Percentiles rank a stretch among this genome's conserved stretches.
These are phyloP conservation scores for Parapristionchus giblindavisi DNA, from an alignment of 2,888 invertebrate genomes.

Conservation along the genomic window DNA sequence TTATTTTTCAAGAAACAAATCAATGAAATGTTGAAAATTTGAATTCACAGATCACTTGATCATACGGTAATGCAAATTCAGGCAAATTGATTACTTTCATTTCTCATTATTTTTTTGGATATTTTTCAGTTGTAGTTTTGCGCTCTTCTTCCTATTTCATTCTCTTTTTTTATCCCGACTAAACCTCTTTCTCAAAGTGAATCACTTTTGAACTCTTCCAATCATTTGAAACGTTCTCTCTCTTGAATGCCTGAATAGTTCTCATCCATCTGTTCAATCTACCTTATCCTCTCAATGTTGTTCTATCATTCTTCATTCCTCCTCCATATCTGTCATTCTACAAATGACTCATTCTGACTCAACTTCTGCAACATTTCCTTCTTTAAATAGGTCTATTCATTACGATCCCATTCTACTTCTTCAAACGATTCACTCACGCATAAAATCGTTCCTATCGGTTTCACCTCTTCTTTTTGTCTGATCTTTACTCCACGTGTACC, in stretches of 20 bases:
- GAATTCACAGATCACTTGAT: background rate
- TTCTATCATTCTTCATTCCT: background rate
- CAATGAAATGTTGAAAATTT: conserved; percentile 10
- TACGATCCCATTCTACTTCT: too few relatives aligned
- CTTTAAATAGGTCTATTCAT: too few relatives aligned
- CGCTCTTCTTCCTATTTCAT: background rate
- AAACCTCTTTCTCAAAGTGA: background rate
- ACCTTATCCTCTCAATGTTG: conserved; percentile 12
- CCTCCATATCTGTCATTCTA: conserved; percentile 4
- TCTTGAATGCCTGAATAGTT: background rate
- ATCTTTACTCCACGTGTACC: too few relatives aligned
- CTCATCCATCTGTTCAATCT: background rate
- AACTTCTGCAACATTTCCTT: background rate
- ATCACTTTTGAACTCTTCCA: background rate
- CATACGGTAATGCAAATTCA: background rate
- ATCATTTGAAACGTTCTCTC: conserved; percentile 15
- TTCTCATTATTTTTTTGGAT: background rate
- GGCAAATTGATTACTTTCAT: background rate
- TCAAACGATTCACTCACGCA: too few relatives aligned
- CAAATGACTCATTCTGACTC: background rate
- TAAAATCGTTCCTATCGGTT: too few relatives aligned
- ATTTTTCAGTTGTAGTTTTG: background rate
- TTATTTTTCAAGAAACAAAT: background rate
- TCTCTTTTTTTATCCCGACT: background rate
- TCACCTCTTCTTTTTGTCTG: too few relatives aligned